A percentile compares a stretch with the other conserved stretches of the same genome.
phyloP scores from a whole-genome alignment of 2,888 invertebrate genomes.

The Archips xylosteana region DNA sequence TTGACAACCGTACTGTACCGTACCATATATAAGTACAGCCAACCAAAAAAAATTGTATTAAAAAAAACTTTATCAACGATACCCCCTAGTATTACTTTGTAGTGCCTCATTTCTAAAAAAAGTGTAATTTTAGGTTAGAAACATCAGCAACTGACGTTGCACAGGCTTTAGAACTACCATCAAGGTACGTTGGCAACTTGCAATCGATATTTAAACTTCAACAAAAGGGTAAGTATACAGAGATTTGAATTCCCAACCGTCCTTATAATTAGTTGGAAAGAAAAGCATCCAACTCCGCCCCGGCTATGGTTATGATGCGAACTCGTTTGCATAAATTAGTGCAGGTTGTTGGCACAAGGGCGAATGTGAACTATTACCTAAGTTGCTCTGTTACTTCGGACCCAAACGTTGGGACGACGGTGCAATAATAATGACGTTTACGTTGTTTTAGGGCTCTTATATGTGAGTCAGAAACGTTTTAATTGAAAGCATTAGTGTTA shows the following conservation, averaged over 20 bases:
- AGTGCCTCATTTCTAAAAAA: no score
- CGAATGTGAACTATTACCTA: slow-evolving; percentile 34
- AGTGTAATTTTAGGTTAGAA: no score
- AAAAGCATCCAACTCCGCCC: slow-evolving; percentile 60
- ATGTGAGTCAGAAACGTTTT: neutral
- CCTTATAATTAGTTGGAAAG: slow-evolving; percentile 57
- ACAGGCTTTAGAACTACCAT: no score
- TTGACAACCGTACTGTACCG: no score
- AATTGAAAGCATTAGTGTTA: neutral
- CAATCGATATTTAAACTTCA: slow-evolving; percentile 26
- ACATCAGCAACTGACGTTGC: no score
- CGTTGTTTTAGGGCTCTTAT: slow-evolving; percentile 29
- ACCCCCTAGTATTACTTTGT: neutral
- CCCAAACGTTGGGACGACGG: slow-evolving; percentile 14
- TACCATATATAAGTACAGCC: no score
- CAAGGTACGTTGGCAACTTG: neutral
- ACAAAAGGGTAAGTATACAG: slow-evolving; percentile 21
- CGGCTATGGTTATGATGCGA: slow-evolving; percentile 50
- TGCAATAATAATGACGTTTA: slow-evolving; percentile 35
- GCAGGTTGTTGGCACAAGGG: slow-evolving; percentile 51
- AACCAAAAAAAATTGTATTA: no score
- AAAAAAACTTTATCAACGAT: no score
- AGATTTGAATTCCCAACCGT: slow-evolving; percentile 39
- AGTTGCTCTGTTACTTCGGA: slow-evolving; percentile 34
- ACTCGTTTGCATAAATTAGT: slow-evolving; percentile 63